Conservation (phyloP, 1,140 invertebrate genomes). For the Myzus persicae region DNA sequence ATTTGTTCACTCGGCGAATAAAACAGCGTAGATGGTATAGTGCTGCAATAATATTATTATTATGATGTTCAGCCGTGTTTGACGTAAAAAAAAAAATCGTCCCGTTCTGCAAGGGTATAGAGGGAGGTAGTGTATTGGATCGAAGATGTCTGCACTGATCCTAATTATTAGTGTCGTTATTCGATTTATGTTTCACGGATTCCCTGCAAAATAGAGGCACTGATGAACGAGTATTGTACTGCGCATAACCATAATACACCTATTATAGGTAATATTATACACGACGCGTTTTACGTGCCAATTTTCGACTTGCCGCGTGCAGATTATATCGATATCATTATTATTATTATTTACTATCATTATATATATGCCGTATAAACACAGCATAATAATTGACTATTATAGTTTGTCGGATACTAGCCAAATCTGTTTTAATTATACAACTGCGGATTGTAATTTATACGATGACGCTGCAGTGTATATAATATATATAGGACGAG, state of each 20-base stretch:
- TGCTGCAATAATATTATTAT: no score
- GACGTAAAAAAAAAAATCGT: background rate
- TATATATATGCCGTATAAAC: background rate
- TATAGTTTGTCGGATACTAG: background rate
- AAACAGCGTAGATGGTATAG: background rate
- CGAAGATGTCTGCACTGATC: background rate
- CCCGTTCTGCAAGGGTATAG: background rate
- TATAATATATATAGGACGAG: background rate
- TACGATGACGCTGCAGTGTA: no score
- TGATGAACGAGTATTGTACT: no score
- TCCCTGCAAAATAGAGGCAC: no score
- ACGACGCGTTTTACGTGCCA: background rate
- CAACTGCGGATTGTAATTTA: background rate
- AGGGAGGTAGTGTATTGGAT: background rate
- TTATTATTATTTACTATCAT: background rate
- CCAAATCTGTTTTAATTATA: background rate
- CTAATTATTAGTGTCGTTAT: background rate
- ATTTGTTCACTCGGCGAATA: background rate
- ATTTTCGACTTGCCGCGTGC: background rate
- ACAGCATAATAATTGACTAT: background rate
- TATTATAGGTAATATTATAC: background rate
- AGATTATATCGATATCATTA: background rate
- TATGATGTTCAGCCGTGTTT: background rate
- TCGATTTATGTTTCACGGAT: background rate
- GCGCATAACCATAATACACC: background rate